Base-by-base conservation (phyloP, 2,888 invertebrate genomes). In the Rhagophthalmus giganteus region DNA sequence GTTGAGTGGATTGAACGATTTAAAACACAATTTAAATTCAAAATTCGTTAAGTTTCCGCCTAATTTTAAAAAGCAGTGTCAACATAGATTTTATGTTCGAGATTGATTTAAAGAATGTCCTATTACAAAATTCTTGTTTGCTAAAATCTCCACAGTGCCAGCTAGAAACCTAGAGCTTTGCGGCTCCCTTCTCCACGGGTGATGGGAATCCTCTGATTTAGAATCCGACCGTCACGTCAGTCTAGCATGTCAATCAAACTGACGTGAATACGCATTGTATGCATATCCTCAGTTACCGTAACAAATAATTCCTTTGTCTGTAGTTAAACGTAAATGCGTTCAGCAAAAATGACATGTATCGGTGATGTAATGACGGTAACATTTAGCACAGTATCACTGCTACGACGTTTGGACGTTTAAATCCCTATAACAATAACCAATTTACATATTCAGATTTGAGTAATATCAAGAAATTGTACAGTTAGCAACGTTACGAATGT, bases 241-340 rank as follows among this genome's bases (percentile, higher is more conserved):
- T 55, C 58, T 55, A 40, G 41, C 25, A 52, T 32, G 59, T 60
- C 59, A 60, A 56, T 58, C 59, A 59, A 51, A 50, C 38, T 56
- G 59, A 59, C 59, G 37, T 58, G 58, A 54, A 58, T 56, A 56
- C 50, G 54, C 54, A 60, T 60, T 60, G 59, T 60, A 60, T 60
- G 59, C 54, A 58, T 56, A 59, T 58, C 54, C 59, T 58, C 59
- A 47, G 48, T 54, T 40, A 58, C 58, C 45, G 54, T 56, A 56
- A 58, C 59, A 60, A 58, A 60, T 58, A 56, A 60, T 60, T 60
- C 58, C 58, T 48, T 58, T 57, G 54, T 54, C 45, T 54, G 54
- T 47, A 46, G 33, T 48, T 46, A 40, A 35, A 52, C 40, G 20
- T 20, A 52, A 50, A 50, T 44, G 46, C 31, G 24, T 38, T 26